Conservation (phyloP, 1,140 invertebrate species). For the Bombyx mandarina region DNA sequence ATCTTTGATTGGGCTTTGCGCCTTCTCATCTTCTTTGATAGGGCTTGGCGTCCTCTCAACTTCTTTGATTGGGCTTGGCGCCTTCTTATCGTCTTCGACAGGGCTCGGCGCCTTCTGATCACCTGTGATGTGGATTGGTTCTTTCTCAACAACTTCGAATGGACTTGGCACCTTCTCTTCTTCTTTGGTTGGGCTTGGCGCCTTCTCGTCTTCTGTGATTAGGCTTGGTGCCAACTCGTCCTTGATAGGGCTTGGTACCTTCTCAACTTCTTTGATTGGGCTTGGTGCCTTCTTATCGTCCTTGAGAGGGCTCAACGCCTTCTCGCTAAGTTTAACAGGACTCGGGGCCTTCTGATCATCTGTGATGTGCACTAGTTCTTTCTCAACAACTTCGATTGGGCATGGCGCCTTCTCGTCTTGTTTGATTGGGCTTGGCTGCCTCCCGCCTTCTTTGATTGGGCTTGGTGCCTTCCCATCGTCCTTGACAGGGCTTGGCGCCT, state of each 20-base stretch:
- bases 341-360: background rate
- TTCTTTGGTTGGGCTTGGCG: background rate
- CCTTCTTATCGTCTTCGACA: background rate
- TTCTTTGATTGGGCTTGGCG: background rate
- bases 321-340: background rate
- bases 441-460: slow-evolving; percentile 1
- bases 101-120: background rate
- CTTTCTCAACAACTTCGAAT: slow-evolving; percentile 3
- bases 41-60: background rate
- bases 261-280: too few species aligned
- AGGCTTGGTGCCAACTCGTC: background rate
- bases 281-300: too few species aligned
- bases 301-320: background rate
- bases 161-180: background rate
- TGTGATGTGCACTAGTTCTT: background rate
- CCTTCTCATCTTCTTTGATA: too few species aligned
- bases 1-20: background rate
- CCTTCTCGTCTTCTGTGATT: background rate
- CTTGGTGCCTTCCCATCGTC: background rate
- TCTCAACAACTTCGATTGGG: slow-evolving; percentile 1
- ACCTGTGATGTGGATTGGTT: background rate
- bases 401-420: background rate
- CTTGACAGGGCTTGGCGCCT: too few species aligned
- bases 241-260: slow-evolving; percentile 6
- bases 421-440: too few species aligned